Base-by-base conservation (phyloP, 53 echinoderm and acorn worm species). In the Echinometra lucunter region DNA sequence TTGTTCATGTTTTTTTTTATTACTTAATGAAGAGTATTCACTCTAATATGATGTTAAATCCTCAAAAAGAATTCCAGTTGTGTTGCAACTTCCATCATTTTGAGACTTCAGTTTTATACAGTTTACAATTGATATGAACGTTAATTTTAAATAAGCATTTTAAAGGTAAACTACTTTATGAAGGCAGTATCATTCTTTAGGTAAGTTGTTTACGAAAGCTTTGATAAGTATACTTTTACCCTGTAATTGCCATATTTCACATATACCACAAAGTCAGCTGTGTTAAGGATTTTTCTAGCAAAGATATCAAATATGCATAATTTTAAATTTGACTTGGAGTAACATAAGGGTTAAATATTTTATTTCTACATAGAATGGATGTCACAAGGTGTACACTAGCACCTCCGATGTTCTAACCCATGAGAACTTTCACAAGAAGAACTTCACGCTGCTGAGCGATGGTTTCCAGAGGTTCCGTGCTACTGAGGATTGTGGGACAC, bases 361-460 rank as follows among this genome's bases (percentile, higher is more conserved):
- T 49, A 85, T 85, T 45, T 74, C 57, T 47, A 6, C 2, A 56
- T 94, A 99, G 99, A 88, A 69, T 38, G 97, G 97, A 63, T 99
- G 99, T 96, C 96, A 97, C 94, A 99, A 99, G 92, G 99, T 99
- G 44, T 99, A 99, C 91, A 99, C 99, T 13, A 98, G 98, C 95
- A 99, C 99, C 81, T 99, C 99, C 3, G 99, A 99, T 83, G 98
- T 99, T 49, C 95, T 99, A 55, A 98, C 98, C 70, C 99, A 99
- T 88, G 99, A 99, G 89, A 99, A 99, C 96, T 99, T 98, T 95
- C 99, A 99, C 97, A 99, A 99, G 96, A 99, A 99, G 97, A 99
- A 99, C 89, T 89, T 96, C 44, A 96, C 99, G 18, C 95, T 99
- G 28, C 96, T 99, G 56, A 99, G 94, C 89, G 99, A 99, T 58